Evolutionary conservation across 2,888 invertebrate genomes (phyloP), one percentile per base, ranked within the genome.

Genomic region (Leptinotarsa peninsularis): DNA sequence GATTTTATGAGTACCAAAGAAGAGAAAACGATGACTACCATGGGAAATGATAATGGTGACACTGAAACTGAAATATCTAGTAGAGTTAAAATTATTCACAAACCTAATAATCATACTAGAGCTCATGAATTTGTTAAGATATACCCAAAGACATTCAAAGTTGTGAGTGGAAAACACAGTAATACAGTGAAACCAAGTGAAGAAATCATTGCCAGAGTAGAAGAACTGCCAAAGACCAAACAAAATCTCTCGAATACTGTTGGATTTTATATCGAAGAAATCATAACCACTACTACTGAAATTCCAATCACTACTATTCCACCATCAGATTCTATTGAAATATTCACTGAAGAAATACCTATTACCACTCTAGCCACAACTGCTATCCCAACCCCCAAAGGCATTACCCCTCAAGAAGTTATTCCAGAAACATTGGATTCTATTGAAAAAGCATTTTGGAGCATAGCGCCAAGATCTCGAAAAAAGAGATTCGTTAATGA

Each of bases 11-110:
- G 81, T 66, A 83, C 81, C 1, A 82, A 85, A 75, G 81, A 85
- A 79, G 78, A 79, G 0, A 85, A 84, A 77, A 84, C 83, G 13
- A 84, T 82, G 33, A 81, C 83, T n/a, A 77, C 86, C 5, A 86
- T 84, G 76, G 84, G 84, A 66, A 82, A 81, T 50, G 79, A 81
- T 72, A 81, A 84, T 66, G 85, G 85, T 21, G 78, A 79, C 21
- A 78, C 82, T 27, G 83, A 87, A 76, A 82, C 85, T 71, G 85
- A 87, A 79, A 84, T 87, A 69, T 82, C 84, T 17, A 86, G 85
- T 70, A 84, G 85, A 73, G 80, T 86, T 2, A 85, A 86, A 81
- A 78, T 85, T 5, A 78, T 86, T 58, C 60, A 81, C 15, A 82
- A 82, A 66, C 86, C 86, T 5, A 81, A 83, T 72, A 85, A 83